Evolutionary conservation across 2,797 vertebrate species (phyloP).

Genomic region (Brachyalestes nurse): DNA sequence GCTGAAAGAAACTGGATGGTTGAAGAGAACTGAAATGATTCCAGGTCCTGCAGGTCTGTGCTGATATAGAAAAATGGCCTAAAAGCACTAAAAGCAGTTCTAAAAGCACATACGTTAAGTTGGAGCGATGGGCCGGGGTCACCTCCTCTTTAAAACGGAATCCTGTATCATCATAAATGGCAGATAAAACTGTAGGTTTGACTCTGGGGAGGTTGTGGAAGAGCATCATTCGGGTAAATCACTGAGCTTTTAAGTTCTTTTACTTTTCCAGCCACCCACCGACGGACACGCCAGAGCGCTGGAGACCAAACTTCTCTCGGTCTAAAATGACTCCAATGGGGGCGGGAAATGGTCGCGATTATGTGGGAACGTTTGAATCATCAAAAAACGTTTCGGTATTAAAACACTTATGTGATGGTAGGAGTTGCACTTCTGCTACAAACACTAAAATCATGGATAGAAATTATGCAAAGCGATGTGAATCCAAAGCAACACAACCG

Average conservation of each 20-base stretch:
- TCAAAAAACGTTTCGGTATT: not conserved
- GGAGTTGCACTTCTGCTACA: not conserved
- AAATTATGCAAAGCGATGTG: too few species aligned
- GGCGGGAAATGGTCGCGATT: not conserved
- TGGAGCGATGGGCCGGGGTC: not conserved
- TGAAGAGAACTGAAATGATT: not conserved
- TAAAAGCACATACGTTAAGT: not conserved
- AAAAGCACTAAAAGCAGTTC: not conserved
- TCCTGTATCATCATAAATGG: not conserved
- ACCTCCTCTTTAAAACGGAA: too few species aligned
- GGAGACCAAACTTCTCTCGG: not conserved
- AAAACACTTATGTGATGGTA: not conserved
- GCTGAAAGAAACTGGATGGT: not conserved
- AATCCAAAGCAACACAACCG: too few species aligned
- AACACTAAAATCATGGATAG: too few species aligned
- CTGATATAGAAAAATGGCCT: not conserved
- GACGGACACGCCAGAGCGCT: not conserved
- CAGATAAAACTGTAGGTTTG: not conserved
- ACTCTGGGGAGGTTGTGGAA: not conserved
- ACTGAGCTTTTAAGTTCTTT: constrained; percentile 9
- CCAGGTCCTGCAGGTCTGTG: not conserved
- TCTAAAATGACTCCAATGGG: not conserved
- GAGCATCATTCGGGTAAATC: not conserved
- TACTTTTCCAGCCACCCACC: not conserved
- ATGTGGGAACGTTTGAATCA: not conserved